phyloP scores from a whole-genome alignment of 2,888 invertebrate species.

The Galeruca laticollis region DNA sequence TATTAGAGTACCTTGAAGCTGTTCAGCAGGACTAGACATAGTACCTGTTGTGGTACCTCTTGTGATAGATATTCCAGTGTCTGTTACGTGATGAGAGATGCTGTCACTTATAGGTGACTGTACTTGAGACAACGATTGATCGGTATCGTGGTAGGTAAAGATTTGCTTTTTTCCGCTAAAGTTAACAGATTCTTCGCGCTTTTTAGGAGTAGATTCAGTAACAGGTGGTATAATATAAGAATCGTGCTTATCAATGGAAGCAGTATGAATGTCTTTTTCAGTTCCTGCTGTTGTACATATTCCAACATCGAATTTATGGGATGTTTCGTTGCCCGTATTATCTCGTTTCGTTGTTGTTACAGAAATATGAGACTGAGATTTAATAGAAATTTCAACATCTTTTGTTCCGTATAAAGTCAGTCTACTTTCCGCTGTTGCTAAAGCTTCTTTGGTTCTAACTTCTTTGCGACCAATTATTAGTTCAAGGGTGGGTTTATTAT shows the following conservation, averaged over 20 bases:
- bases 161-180: conserved; percentile 69
- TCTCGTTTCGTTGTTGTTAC: conserved; percentile 66
- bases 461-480: conserved; percentile 70
- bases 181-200: conserved; percentile 68
- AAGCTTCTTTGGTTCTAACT: conserved; percentile 68
- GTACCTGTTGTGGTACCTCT: conserved; percentile 68
- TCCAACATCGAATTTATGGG: conserved; percentile 67
- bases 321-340: conserved; percentile 66
- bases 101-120: conserved; percentile 68
- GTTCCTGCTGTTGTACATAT: conserved; percentile 66
- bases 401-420: conserved; percentile 69
- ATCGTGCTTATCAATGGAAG: conserved; percentile 55
- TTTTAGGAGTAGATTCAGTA: conserved; percentile 60
- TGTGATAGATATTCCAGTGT: conserved; percentile 71
- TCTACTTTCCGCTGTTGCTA: conserved; percentile 69
- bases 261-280: conserved; percentile 54
- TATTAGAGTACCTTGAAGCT: conserved; percentile 60
- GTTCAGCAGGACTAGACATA: conserved; percentile 65
- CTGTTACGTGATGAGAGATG: conserved; percentile 69
- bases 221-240: conserved; percentile 65
- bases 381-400: conserved; percentile 70
- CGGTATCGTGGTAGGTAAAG: conserved; percentile 66
- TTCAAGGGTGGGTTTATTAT: conserved; percentile 64
- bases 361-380: conserved; percentile 70
- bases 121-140: conserved; percentile 43